Conservation (phyloP, 2,113 vertebrate species). For the Crotophaga sulcirostris region DNA sequence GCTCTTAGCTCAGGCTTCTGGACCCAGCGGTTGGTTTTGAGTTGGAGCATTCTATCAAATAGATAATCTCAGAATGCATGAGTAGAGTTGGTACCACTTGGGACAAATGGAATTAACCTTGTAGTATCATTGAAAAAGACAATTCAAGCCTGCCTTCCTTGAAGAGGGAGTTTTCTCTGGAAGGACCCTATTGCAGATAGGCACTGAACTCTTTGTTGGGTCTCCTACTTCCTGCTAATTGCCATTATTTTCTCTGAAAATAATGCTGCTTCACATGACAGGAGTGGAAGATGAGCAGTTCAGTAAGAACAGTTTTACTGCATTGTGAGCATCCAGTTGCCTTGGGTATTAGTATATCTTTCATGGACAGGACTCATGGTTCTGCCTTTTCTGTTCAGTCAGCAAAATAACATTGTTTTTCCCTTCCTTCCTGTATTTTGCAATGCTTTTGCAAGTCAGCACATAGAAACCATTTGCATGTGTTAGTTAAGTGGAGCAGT, state of each 20-base stretch:
- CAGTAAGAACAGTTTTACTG: neutral
- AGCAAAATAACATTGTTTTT: conserved; percentile 53
- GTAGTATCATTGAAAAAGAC: neutral
- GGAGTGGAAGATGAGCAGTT: neutral
- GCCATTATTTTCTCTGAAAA: conserved; percentile 5
- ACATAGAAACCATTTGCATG: neutral
- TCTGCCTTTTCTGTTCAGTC: conserved; percentile 19
- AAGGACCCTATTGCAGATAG: neutral
- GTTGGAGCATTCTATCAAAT: neutral
- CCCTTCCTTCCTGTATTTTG: conserved; percentile 54
- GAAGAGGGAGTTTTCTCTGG: neutral
- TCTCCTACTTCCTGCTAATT: neutral
- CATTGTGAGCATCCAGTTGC: neutral
- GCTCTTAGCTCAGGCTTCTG: neutral
- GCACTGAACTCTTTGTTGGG: neutral
- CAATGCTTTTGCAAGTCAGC: conserved; percentile 14
- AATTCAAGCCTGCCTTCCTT: neutral
- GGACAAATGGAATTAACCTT: neutral
- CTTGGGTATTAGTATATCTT: neutral
- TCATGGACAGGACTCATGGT: neutral
- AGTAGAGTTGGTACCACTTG: neutral
- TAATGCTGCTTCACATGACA: neutral
- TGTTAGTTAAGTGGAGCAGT: neutral
- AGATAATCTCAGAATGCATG: neutral
- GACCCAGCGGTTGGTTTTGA: neutral